phyloP scores from a whole-genome alignment of 2,113 vertebrate genomes.

The Cyanistes caeruleus region DNA sequence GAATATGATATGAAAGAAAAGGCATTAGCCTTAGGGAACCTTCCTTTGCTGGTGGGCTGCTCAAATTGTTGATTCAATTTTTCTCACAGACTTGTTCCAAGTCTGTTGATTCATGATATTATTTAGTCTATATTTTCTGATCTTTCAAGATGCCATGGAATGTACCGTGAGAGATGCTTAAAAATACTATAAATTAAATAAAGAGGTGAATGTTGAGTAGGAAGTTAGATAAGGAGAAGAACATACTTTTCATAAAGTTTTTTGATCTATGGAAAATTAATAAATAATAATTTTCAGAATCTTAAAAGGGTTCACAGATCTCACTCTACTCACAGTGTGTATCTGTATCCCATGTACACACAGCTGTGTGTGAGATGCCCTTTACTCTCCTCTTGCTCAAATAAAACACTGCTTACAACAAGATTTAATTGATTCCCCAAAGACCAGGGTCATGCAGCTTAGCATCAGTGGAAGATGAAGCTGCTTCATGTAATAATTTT shows the following conservation, averaged over 20 bases:
- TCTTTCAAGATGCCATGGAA: neutral
- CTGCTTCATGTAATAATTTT: neutral
- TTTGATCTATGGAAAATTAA: neutral
- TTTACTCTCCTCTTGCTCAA: neutral
- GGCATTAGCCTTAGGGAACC: neutral
- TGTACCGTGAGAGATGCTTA: neutral
- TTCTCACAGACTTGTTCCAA: neutral
- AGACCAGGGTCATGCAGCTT: neutral
- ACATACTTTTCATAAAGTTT: neutral
- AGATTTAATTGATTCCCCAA: conserved; percentile 25
- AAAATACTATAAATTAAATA: neutral
- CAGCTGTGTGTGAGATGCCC: neutral
- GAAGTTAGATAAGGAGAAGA: neutral
- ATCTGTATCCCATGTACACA: neutral
- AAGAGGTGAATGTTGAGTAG: neutral
- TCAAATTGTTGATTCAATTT: neutral
- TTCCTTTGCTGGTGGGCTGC: neutral
- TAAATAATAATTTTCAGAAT: neutral
- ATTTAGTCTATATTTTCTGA: neutral
- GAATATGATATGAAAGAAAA: neutral
- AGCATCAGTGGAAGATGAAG: neutral
- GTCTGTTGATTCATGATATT: neutral
- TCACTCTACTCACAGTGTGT: neutral
- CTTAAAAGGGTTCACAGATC: neutral
- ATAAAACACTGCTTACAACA: conserved; percentile 2